Conservation (phyloP, 2,797 vertebrate genomes). For the Aldrovandia affinis region DNA sequence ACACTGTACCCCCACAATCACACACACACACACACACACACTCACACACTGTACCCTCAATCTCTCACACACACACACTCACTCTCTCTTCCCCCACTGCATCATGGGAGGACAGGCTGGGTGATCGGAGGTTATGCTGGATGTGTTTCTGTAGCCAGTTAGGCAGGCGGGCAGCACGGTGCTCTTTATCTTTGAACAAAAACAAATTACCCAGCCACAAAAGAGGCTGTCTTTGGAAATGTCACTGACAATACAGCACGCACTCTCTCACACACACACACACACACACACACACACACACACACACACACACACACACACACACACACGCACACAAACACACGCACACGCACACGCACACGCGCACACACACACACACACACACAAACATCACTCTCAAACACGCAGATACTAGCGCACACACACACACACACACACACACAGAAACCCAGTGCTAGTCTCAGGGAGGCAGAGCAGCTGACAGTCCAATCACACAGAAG, state of each 20-base stretch:
- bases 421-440: background rate
- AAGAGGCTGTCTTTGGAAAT: conserved; percentile 1
- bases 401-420: background rate
- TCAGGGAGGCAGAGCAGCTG: conserved; percentile 19
- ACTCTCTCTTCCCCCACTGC: background rate
- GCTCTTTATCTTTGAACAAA: background rate
- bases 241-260: background rate
- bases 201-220: conserved; percentile 7
- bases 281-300: background rate
- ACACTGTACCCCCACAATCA: too few relatives aligned
- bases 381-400: background rate
- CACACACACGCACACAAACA: background rate
- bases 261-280: background rate
- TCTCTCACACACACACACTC: too few relatives aligned
- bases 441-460: background rate
- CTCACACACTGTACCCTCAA: too few relatives aligned
- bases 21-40: background rate
- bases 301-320: background rate
- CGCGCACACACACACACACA: background rate
- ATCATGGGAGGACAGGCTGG: background rate
- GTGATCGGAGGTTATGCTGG: background rate
- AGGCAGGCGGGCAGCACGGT: background rate
- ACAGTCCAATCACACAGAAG: conserved; percentile 15
- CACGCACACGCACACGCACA: background rate
- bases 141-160: background rate